These are phyloP conservation scores for Ctenopoma kingsleyae DNA, from an alignment of 2,797 vertebrate species.

Conservation along the genomic window DNA sequence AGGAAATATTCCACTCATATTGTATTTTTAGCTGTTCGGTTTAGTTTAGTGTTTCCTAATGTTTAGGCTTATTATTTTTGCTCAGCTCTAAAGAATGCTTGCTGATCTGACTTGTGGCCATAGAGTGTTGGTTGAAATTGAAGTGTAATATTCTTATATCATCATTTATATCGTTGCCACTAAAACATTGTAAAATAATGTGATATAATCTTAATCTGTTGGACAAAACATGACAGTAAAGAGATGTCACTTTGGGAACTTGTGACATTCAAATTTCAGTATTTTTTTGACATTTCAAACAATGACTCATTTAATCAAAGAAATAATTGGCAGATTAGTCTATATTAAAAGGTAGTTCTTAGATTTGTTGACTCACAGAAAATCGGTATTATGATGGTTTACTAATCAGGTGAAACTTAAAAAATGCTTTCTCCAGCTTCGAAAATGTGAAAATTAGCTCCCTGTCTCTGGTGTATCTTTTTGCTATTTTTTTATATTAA, in stretches of 20 bases:
- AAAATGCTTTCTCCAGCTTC: not conserved
- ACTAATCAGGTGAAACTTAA: no score
- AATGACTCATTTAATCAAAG: not conserved
- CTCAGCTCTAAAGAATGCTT: no score
- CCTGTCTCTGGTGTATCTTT: not conserved
- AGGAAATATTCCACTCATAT: no score
- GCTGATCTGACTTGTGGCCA: no score
- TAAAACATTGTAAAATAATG: no score
- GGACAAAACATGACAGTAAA: not conserved
- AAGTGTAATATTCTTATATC: no score
- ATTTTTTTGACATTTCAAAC: not conserved
- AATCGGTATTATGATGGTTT: not conserved
- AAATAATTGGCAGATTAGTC: not conserved
- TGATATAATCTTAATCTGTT: no score
- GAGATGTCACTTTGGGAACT: not conserved
- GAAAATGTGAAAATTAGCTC: not conserved
- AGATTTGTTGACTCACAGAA: not conserved
- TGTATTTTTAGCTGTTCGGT: no score
- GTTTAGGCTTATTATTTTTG: not conserved
- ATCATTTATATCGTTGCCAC: no score
- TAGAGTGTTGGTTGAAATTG: no score
- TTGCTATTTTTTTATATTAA: no score
- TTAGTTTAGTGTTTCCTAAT: no score
- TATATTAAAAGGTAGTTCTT: not conserved
- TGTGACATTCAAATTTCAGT: not conserved